Conservation (phyloP, 2,113 vertebrate species). For the Parus major region DNA sequence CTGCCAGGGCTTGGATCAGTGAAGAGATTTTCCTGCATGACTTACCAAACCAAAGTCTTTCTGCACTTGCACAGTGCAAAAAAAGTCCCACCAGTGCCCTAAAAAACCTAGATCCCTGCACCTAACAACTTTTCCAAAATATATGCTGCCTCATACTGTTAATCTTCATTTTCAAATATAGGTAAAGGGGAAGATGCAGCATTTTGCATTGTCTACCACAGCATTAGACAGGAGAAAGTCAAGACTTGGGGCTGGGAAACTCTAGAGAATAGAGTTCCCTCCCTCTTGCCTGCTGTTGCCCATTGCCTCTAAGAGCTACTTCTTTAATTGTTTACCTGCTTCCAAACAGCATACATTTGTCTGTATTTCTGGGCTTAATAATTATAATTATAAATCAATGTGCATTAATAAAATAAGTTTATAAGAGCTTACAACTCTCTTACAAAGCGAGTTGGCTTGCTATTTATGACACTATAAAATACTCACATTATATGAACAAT, state of each 20-base stretch:
- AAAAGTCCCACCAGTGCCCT: not conserved
- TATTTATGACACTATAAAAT: conserved; percentile 48
- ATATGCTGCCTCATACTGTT: not conserved
- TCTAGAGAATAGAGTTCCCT: not conserved
- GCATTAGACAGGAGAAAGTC: not conserved
- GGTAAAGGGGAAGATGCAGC: not conserved
- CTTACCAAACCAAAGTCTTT: not conserved
- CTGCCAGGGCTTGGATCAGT: not conserved
- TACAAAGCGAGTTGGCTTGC: not conserved
- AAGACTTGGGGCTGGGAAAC: not conserved
- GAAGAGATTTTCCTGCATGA: not conserved
- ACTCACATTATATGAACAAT: conserved; percentile 1
- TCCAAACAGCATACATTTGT: conserved; percentile 18
- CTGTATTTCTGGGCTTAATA: conserved; percentile 19
- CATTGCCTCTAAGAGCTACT: not conserved
- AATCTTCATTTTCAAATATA: not conserved
- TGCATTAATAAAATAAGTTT: conserved; percentile 48
- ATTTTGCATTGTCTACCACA: not conserved
- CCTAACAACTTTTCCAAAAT: not conserved
- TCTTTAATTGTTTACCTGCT: conserved; percentile 15
- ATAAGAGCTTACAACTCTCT: not conserved
- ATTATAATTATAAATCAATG: conserved; percentile 56
- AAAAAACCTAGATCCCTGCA: not conserved
- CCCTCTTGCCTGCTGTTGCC: not conserved
- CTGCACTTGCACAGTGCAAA: not conserved